Evolutionary conservation across 2,888 invertebrate species (phyloP).

Genomic region (Helobdella robusta): DNA sequence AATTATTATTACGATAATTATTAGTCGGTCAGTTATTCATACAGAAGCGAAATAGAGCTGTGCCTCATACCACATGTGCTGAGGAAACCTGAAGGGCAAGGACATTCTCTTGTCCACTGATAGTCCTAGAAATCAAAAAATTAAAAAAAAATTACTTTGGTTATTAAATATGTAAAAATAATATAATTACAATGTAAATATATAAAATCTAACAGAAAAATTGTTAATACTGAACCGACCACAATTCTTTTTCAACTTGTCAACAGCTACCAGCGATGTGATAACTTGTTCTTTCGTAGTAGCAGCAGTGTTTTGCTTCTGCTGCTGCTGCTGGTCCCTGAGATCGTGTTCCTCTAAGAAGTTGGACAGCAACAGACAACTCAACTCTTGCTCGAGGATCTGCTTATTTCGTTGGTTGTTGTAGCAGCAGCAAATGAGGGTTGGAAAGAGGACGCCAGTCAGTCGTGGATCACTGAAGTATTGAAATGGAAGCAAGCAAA

Average conservation of each 20-base stretch:
- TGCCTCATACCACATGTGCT: slow-evolving; percentile 17
- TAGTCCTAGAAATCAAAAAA: background rate
- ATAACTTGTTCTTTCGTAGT: background rate
- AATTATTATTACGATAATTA: background rate
- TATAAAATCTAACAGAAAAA: background rate
- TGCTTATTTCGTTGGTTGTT: slow-evolving; percentile 48
- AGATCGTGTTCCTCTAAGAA: slow-evolving; percentile 46
- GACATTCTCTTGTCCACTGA: background rate
- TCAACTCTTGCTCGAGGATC: slow-evolving; percentile 64
- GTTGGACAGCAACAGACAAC: slow-evolving; percentile 49
- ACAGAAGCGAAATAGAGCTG: slow-evolving; percentile 11
- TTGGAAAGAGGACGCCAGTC: slow-evolving; percentile 66
- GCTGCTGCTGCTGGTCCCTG: slow-evolving; percentile 8
- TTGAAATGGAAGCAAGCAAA: slow-evolving; percentile 70
- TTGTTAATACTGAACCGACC: background rate
- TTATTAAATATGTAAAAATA: background rate
- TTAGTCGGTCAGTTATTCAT: background rate
- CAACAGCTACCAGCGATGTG: background rate
- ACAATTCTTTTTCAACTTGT: slow-evolving; percentile 11
- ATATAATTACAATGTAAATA: background rate
- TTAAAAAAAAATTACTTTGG: background rate
- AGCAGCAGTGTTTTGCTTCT: background rate
- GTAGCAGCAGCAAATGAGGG: slow-evolving; percentile 58
- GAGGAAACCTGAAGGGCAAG: slow-evolving; percentile 17
- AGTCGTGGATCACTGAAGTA: slow-evolving; percentile 70